Evolutionary conservation across 92 coral and sea anemone genomes (phyloP), one percentile per base, ranked within the genome.

Genomic region (Siderastrea siderea): DNA sequence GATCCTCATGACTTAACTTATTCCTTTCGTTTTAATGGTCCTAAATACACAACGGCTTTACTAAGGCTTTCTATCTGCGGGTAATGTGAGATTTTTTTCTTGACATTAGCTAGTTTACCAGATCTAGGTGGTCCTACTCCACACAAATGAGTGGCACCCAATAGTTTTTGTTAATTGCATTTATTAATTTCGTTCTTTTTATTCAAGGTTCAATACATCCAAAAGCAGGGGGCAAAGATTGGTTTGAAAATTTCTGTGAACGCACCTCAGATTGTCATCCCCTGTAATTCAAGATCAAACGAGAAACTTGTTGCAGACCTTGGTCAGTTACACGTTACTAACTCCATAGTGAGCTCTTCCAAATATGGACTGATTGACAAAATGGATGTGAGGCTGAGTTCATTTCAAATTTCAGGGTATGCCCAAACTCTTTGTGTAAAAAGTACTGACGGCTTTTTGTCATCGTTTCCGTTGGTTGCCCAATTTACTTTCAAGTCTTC

Each of bases 221-320:
- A 97, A 64, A 86, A 89, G 26, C 98, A 93, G 71, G 99, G 99
- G 14, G 94, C 96, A 3, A 95, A 93, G 86, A 93, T 98, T 62
- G 98, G 96, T 9, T 92, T 98, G 19, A 91, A 93, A 51, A 68
- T 98, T 70, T 89, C 86, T 52, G 93, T 98, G 63, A 96, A 93
- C 72, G 95, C 99, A 43, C 99, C 99, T 0, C 82, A 87, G 12
- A 85, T 98, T 8, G 26, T 94, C 3, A 75, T 98, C 14, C 99
- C 99, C 8, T 93, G 99, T 72, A 95, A 95, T 81, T 94, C 98
- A 43, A 87, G 65, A 71, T 95, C 99, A 19, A 78, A 91, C 57
- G 98, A 98, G 78, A 92, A 93, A 87, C 95, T 98, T 44, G 91
- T 98, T 54, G 98, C 95, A 73, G 98, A 98, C 68, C 96, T 98